These are phyloP conservation scores for Catharus bicknelli DNA, from an alignment of 2,113 vertebrate species.

Conservation along the genomic window DNA sequence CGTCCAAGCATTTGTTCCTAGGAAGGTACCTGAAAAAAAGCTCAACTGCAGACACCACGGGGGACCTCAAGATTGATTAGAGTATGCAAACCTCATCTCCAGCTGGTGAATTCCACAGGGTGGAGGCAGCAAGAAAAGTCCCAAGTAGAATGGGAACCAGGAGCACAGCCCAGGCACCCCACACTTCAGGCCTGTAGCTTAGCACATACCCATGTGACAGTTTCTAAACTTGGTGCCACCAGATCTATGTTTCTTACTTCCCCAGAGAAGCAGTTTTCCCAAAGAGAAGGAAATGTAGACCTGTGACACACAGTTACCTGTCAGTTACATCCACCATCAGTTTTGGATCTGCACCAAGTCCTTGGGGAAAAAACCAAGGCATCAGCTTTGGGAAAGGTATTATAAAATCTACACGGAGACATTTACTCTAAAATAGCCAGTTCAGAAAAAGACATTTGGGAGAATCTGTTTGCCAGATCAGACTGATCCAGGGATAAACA, in stretches of 20 bases:
- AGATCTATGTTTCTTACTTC: not conserved
- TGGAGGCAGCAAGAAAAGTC: not conserved
- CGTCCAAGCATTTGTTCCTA: not conserved
- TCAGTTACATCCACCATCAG: not conserved
- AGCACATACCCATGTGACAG: accelerated
- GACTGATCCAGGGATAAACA: not conserved
- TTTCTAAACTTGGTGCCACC: not conserved
- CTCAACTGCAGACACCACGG: not conserved
- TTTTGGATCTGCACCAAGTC: slow-evolving; percentile 10
- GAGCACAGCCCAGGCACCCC: not conserved
- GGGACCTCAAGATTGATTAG: not conserved
- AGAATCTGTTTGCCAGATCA: slow-evolving; percentile 21
- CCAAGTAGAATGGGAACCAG: not conserved
- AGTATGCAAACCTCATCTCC: not conserved
- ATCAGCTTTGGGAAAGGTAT: not conserved
- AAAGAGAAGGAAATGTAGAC: not conserved
- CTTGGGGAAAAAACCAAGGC: not conserved
- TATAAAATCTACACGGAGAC: not conserved
- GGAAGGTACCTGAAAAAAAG: not conserved
- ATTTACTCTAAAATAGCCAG: not conserved
- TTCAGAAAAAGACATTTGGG: not conserved
- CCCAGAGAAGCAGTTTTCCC: not conserved
- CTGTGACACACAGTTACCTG: not conserved
- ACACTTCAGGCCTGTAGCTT: not conserved
- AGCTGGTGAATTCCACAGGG: not conserved